phyloP scores from a whole-genome alignment of 2,888 invertebrate species.

The Exephanes ischioxanthus region DNA sequence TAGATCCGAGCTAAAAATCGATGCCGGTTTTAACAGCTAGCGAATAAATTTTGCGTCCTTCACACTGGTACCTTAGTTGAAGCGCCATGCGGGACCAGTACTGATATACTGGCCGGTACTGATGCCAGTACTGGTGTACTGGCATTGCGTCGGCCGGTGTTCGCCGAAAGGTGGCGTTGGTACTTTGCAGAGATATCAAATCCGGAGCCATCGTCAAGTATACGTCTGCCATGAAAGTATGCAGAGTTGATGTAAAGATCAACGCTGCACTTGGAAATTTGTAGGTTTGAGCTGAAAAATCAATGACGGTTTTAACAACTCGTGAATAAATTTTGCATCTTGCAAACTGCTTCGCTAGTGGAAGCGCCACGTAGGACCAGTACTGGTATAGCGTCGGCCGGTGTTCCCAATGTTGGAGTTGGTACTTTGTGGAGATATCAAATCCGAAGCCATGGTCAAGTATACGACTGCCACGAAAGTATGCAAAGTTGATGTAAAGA shows the following conservation, averaged over 20 bases:
- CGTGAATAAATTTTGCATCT: neutral
- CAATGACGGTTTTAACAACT: neutral
- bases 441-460: neutral
- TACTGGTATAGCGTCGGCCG: too few species aligned
- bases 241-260: too few species aligned
- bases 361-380: too few species aligned
- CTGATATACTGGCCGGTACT: too few species aligned
- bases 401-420: neutral
- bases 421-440: conserved; percentile 39
- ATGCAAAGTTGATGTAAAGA: neutral
- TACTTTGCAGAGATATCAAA: too few species aligned
- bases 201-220: too few species aligned
- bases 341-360: neutral
- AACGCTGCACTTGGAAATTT: neutral
- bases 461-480: conserved; percentile 27
- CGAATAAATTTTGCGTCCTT: neutral
- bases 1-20: neutral
- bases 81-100: too few species aligned
- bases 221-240: too few species aligned
- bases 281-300: neutral
- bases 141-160: too few species aligned
- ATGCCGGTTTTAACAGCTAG: neutral
- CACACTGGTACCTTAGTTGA: neutral
- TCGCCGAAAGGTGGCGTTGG: too few species aligned
- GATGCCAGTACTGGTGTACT: too few species aligned